phyloP scores from a whole-genome alignment of 2,888 invertebrate species.

The Nudaria mundana region DNA sequence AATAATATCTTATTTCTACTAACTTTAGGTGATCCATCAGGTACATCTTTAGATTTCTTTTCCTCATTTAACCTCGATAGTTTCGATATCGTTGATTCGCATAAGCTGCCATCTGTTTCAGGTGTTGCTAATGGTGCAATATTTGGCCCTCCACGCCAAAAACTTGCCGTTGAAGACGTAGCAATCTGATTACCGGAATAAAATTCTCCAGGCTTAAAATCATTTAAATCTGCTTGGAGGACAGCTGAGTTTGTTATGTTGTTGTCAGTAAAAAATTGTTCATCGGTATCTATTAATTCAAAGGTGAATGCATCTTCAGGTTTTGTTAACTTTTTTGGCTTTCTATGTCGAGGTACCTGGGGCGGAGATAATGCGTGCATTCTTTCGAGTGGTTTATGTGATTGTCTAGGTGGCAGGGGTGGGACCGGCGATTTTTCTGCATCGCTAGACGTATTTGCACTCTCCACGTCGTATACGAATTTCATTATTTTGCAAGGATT shows the following conservation, averaged over 20 bases:
- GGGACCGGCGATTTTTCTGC: constrained; percentile 85
- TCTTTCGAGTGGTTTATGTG: constrained; percentile 89
- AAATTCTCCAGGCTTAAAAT: constrained; percentile 77
- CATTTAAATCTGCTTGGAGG: constrained; percentile 63
- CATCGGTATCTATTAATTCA: constrained; percentile 92
- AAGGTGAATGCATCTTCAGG: constrained; percentile 91
- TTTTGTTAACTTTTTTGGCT: constrained; percentile 83
- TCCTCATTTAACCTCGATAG: constrained; percentile 69
- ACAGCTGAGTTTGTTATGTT: constrained; percentile 70
- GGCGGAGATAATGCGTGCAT: constrained; percentile 86
- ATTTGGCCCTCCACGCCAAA: constrained; percentile 67
- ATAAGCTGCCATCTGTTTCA: constrained; percentile 82
- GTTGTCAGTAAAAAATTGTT: constrained; percentile 79
- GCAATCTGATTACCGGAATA: constrained; percentile 66
- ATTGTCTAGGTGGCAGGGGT: constrained; percentile 85
- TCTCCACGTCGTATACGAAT: constrained; percentile 76
- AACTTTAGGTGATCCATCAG: constrained; percentile 62
- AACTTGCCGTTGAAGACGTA: constrained; percentile 62
- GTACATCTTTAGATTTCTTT: constrained; percentile 66
- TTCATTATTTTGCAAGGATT: constrained; percentile 81
- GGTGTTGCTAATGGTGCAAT: constrained; percentile 83
- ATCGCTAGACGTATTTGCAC: constrained; percentile 68
- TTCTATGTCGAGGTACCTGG: constrained; percentile 84
- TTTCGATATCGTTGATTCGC: constrained; percentile 79
- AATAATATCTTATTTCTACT: constrained; percentile 81